Evolutionary conservation across 2,113 vertebrate genomes (phyloP).

Genomic region (Picathartes gymnocephalus): DNA sequence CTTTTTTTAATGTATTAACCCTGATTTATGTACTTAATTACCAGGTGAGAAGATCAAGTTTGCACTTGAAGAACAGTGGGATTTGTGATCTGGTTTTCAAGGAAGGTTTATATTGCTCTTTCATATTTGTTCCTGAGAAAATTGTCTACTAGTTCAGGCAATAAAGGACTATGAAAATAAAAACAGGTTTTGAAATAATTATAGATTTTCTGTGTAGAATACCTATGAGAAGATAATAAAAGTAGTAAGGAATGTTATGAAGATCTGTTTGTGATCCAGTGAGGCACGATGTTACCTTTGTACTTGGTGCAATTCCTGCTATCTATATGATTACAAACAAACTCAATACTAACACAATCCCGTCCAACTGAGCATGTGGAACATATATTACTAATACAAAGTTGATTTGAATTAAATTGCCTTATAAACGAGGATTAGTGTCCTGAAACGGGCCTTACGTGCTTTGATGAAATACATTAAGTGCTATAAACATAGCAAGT

Average conservation of each 20-base stretch:
- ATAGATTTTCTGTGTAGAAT: neutral
- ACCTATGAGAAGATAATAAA: neutral
- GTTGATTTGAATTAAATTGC: neutral
- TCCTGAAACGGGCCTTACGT: neutral
- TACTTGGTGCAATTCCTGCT: neutral
- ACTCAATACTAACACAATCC: neutral
- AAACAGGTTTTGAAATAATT: neutral
- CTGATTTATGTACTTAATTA: neutral
- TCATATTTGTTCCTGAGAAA: neutral
- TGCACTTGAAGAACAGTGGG: neutral
- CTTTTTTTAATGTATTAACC: neutral
- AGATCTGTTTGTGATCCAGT: neutral
- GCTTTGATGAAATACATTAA: neutral
- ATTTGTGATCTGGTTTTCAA: neutral
- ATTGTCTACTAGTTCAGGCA: neutral
- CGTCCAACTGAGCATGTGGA: neutral
- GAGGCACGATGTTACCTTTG: neutral
- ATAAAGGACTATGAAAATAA: neutral
- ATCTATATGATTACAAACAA: neutral
- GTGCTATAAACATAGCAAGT: neutral
- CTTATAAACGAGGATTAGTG: neutral
- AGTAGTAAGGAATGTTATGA: neutral
- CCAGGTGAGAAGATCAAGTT: neutral
- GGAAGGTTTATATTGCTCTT: neutral
- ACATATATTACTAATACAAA: neutral